Percentiles rank a stretch among this genome's conserved stretches.
These are phyloP conservation scores for Lophochroa leadbeateri DNA, from an alignment of 2,113 vertebrate genomes.

Conservation along the genomic window DNA sequence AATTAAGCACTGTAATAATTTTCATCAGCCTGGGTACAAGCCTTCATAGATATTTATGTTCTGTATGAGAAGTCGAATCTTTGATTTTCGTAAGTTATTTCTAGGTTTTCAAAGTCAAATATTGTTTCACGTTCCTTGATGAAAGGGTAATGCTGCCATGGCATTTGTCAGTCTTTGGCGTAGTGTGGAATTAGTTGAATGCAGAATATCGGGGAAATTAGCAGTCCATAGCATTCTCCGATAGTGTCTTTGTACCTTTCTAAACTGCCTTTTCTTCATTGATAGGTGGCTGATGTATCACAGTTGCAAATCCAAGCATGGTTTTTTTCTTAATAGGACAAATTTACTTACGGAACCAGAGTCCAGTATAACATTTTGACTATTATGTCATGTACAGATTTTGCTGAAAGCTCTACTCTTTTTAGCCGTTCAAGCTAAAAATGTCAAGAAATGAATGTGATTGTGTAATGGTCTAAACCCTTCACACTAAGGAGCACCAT, in stretches of 20 bases:
- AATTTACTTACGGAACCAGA: not conserved
- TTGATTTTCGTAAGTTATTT: not conserved
- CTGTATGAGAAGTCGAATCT: not conserved
- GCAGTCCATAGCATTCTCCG: not conserved
- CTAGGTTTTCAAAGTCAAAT: not conserved
- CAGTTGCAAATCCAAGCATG: not conserved
- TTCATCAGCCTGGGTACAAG: not conserved
- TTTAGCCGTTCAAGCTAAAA: not conserved
- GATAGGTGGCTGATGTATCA: not conserved
- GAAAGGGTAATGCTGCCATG: not conserved
- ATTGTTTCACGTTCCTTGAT: not conserved
- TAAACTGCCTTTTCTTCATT: not conserved
- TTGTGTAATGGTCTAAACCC: not conserved
- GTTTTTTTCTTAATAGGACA: not conserved
- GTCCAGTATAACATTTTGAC: not conserved
- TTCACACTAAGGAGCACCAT: conserved; percentile 57
- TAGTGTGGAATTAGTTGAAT: not conserved
- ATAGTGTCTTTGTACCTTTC: not conserved
- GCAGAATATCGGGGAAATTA: not conserved
- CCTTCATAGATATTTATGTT: not conserved
- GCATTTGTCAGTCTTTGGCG: not conserved
- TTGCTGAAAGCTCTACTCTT: not conserved
- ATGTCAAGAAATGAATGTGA: not conserved
- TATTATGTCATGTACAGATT: not conserved
- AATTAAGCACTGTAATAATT: not conserved